Evolutionary conservation across 1,140 invertebrate species (phyloP).

Genomic region (Ips nitidus): DNA sequence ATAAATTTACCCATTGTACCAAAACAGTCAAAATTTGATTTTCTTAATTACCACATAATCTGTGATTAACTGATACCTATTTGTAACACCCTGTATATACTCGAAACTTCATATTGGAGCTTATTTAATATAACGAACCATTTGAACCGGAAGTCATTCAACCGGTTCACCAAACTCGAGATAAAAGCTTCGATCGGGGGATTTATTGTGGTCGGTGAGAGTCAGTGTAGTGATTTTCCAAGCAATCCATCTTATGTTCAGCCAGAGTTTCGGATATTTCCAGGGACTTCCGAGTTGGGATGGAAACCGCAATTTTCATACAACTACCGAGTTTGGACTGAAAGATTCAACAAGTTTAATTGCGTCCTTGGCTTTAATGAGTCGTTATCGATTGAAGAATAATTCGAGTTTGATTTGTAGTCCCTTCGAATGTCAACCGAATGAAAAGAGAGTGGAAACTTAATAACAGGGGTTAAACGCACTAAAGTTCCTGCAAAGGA

Average conservation of each 20-base stretch:
- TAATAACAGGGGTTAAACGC: too few relatives aligned
- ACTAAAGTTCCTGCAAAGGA: background rate
- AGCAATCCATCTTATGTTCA: conserved; percentile 38
- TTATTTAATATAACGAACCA: background rate
- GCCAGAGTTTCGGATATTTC: conserved; percentile 22
- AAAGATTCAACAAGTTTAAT: conserved; percentile 17
- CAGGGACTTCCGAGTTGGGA: conserved; percentile 26
- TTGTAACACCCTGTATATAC: too few relatives aligned
- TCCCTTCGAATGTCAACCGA: background rate
- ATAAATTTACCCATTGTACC: too few relatives aligned
- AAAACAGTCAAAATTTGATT: too few relatives aligned
- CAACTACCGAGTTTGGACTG: conserved; percentile 1
- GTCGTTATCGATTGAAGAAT: background rate
- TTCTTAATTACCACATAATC: too few relatives aligned
- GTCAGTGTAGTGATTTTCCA: conserved; percentile 42
- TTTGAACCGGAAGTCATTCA: background rate
- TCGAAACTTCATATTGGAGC: too few relatives aligned
- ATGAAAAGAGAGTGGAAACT: background rate
- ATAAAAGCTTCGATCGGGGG: conserved; percentile 14
- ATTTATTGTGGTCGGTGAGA: conserved; percentile 29
- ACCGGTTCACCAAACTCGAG: background rate
- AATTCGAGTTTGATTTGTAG: background rate
- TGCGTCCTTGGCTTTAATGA: background rate
- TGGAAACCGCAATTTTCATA: conserved; percentile 20
- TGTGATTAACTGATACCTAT: too few relatives aligned